Evolutionary conservation across 2,888 invertebrate species (phyloP).

Genomic region (Polydesmus complanatus): DNA sequence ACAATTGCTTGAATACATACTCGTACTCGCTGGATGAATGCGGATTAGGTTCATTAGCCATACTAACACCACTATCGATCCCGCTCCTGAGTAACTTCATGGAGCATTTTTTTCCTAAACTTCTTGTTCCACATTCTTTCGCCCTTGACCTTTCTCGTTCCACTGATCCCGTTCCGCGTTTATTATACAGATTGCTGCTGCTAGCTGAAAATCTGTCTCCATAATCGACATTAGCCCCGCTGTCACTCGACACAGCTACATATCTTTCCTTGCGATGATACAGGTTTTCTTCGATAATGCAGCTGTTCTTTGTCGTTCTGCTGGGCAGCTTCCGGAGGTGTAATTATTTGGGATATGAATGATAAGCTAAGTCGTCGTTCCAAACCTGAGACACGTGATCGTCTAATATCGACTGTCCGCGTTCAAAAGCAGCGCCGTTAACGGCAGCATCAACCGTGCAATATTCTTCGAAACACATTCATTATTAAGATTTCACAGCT

Average conservation of each 20-base stretch:
- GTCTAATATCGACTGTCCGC: slow-evolving; percentile 43
- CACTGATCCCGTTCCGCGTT: background rate
- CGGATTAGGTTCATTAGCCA: slow-evolving; percentile 24
- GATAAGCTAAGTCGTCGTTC: slow-evolving; percentile 57
- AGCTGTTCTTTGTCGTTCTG: too few relatives aligned
- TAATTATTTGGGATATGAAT: slow-evolving; percentile 55
- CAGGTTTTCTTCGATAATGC: too few relatives aligned
- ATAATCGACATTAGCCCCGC: slow-evolving; percentile 59
- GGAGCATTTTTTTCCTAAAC: slow-evolving; percentile 15
- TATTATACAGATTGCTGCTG: background rate
- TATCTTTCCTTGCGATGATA: slow-evolving; percentile 36
- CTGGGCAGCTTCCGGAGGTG: too few relatives aligned
- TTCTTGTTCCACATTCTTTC: slow-evolving; percentile 21
- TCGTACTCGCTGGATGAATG: too few relatives aligned
- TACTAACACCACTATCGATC: slow-evolving; percentile 27
- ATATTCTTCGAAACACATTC: too few relatives aligned
- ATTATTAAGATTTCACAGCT: too few relatives aligned
- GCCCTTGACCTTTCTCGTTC: background rate
- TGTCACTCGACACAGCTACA: slow-evolving; percentile 55
- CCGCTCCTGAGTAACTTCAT: slow-evolving; percentile 28
- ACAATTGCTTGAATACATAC: too few relatives aligned
- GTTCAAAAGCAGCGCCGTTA: background rate
- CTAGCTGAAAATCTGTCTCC: slow-evolving; percentile 18
- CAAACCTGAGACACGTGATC: slow-evolving; percentile 81
- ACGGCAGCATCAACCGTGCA: background rate